These are phyloP conservation scores for Prunella fulvescens DNA, from an alignment of 2,113 vertebrate species.

Conservation along the genomic window DNA sequence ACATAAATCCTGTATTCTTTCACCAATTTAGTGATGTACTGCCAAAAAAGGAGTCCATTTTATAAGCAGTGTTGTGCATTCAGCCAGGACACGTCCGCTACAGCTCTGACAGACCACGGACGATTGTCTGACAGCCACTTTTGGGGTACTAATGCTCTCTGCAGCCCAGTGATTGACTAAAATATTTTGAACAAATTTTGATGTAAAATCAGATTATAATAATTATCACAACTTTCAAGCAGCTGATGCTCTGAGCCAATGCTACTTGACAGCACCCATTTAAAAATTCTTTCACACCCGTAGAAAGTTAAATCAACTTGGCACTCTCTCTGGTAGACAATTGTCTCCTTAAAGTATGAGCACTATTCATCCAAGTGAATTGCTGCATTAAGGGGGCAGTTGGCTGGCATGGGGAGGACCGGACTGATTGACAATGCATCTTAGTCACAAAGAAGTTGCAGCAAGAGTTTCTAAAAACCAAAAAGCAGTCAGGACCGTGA, in stretches of 20 bases:
- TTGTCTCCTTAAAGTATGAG: slow-evolving; percentile 57
- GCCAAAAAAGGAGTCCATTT: slow-evolving; percentile 4
- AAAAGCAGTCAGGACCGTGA: not conserved
- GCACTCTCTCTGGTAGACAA: slow-evolving; percentile 51
- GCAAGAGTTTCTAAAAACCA: slow-evolving; percentile 44
- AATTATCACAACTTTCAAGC: slow-evolving; percentile 30
- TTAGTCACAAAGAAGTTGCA: slow-evolving; percentile 57
- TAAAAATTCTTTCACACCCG: slow-evolving; percentile 52
- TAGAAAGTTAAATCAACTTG: slow-evolving; percentile 67
- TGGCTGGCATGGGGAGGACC: slow-evolving; percentile 38
- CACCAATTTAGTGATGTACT: not conserved
- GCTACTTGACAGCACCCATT: slow-evolving; percentile 25
- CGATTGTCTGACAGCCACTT: not conserved
- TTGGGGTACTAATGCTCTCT: not conserved
- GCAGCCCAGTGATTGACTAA: not conserved
- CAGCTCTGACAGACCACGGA: not conserved
- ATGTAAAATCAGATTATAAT: slow-evolving; percentile 8
- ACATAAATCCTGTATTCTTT: not conserved
- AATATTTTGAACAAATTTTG: slow-evolving; percentile 36
- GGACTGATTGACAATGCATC: slow-evolving; percentile 24
- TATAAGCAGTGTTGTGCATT: not conserved
- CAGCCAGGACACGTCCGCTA: not conserved
- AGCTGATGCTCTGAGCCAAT: slow-evolving; percentile 5
- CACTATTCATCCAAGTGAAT: slow-evolving; percentile 62
- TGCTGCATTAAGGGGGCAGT: slow-evolving; percentile 59